phyloP scores from a whole-genome alignment of 2,888 invertebrate genomes.

The Aporophyla lueneburgensis region DNA sequence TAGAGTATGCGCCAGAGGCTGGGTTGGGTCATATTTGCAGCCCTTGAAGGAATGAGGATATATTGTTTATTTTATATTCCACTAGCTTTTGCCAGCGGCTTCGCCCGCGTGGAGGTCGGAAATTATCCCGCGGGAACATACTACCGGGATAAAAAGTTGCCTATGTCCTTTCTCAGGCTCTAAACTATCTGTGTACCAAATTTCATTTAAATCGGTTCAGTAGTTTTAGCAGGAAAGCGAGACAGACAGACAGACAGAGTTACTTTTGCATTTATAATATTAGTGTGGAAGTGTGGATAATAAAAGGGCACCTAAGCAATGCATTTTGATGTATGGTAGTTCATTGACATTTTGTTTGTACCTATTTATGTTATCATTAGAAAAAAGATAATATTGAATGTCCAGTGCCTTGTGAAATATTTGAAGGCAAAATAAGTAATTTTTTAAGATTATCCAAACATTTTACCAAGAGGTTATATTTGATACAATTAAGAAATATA shows the following conservation, averaged over 20 bases:
- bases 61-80: conserved; percentile 56
- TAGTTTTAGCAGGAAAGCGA: too few relatives aligned
- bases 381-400: conserved; percentile 59
- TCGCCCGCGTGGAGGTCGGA: too few relatives aligned
- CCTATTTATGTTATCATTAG: conserved; percentile 48
- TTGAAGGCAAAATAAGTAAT: conserved; percentile 66
- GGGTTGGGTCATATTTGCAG: conserved; percentile 39
- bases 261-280: too few relatives aligned
- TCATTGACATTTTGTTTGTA: conserved; percentile 50
- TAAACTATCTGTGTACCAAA: too few relatives aligned
- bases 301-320: conserved; percentile 51
- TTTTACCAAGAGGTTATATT: conserved; percentile 79
- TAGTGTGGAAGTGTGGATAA: too few relatives aligned
- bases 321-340: conserved; percentile 43
- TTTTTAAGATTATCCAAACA: conserved; percentile 60
- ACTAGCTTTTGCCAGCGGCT: too few relatives aligned
- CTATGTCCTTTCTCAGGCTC: too few relatives aligned
- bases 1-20: conserved; percentile 67
- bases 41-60: conserved; percentile 33
- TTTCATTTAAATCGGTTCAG: too few relatives aligned
- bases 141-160: too few relatives aligned
- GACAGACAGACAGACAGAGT: too few relatives aligned
- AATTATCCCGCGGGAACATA: too few relatives aligned
- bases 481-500: conserved; percentile 73
- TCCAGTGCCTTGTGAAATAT: conserved; percentile 75